Evolutionary conservation across 2,888 invertebrate genomes (phyloP), one percentile per base, ranked within the genome.

Genomic region (Clunio marinus): DNA sequence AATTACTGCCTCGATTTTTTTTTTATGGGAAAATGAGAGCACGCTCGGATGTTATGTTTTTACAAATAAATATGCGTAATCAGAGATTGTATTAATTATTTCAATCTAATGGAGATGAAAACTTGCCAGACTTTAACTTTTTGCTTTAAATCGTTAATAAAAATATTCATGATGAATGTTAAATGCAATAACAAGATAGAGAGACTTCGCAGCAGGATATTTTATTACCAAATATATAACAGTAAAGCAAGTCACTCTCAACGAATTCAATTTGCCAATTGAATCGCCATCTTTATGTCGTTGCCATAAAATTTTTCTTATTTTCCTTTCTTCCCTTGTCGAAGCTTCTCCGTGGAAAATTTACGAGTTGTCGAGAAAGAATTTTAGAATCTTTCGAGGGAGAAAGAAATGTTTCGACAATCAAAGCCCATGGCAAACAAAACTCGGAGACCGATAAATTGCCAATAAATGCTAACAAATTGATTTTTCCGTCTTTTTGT

Each of bases 241-340:
- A n/a, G 15, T 15, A 41, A 10, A 41, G 41, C 41, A n/a, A n/a
- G 41, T 15, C 41, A 4, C 45, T 5, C 46, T 28, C 59, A 59
- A 10, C 41, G 15, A 60, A 60, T 60, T 37, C 60, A 60, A 60
- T 60, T 60, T 60, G 35, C 60, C 60, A 60, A 60, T 60, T 60
- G 60, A 37, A 41, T 35, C 60, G 60, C 60, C 60, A 60, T 60
- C 28, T 58, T 58, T 28, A n/a, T n/a, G n/a, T n/a, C 15, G 20
- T 60, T 37, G 20, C 22, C 51, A 2, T 5, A 51, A 22, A 51
- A 17, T 32, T 32, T 13, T 45, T 45, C 4, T 15, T 13, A 15
- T 7, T 15, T 10, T 32, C 32, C 32, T 10, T 4, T 7, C 5
- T 7, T 32, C 4, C 32, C 45, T n/a, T 45, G 8, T 45, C 45